phyloP scores from a whole-genome alignment of 2,113 vertebrate species.

The Coptodon bakossiorum region DNA sequence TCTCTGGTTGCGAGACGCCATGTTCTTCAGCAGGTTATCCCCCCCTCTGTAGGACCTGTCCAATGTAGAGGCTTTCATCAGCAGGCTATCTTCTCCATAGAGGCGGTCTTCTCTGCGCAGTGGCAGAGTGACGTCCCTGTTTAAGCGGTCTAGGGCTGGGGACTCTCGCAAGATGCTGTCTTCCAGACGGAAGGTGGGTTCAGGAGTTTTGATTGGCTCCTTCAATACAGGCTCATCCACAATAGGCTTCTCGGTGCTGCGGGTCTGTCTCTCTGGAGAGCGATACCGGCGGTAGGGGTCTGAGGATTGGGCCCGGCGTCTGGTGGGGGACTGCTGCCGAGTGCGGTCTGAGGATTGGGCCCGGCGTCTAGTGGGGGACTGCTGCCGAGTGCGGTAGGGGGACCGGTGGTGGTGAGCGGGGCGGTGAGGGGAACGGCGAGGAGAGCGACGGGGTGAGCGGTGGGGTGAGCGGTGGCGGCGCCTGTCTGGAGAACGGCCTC shows the following conservation, averaged over 20 bases:
- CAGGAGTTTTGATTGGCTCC: slow-evolving; percentile 33
- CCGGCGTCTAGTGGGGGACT: slow-evolving; percentile 73
- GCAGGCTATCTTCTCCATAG: slow-evolving; percentile 44
- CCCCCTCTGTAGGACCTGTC: slow-evolving; percentile 41
- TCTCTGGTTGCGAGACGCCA: slow-evolving; percentile 4
- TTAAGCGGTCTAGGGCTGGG: slow-evolving; percentile 50
- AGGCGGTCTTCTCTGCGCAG: slow-evolving; percentile 12
- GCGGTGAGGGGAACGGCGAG: slow-evolving; percentile 39
- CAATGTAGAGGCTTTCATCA: slow-evolving; percentile 45
- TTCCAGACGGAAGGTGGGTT: slow-evolving; percentile 29
- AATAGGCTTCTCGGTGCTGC: slow-evolving; percentile 70
- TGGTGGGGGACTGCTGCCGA: slow-evolving; percentile 76
- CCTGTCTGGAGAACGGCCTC: slow-evolving; percentile 78
- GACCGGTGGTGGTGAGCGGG: slow-evolving; percentile 41
- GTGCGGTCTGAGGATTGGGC: slow-evolving; percentile 67
- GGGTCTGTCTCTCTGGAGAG: slow-evolving; percentile 70
- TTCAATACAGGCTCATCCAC: slow-evolving; percentile 54
- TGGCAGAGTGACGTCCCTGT: slow-evolving; percentile 22
- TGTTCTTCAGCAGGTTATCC: slow-evolving; percentile 47
- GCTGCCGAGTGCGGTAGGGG: slow-evolving; percentile 74
- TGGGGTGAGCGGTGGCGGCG: slow-evolving; percentile 33
- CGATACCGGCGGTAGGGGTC: slow-evolving; percentile 51
- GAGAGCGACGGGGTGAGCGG: slow-evolving; percentile 72
- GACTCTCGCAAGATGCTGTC: slow-evolving; percentile 55
- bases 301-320: slow-evolving; percentile 52